Percentiles rank a stretch among this genome's conserved stretches.
phyloP scores from a whole-genome alignment of 2,113 vertebrate genomes.

The Gallinago undulata region DNA sequence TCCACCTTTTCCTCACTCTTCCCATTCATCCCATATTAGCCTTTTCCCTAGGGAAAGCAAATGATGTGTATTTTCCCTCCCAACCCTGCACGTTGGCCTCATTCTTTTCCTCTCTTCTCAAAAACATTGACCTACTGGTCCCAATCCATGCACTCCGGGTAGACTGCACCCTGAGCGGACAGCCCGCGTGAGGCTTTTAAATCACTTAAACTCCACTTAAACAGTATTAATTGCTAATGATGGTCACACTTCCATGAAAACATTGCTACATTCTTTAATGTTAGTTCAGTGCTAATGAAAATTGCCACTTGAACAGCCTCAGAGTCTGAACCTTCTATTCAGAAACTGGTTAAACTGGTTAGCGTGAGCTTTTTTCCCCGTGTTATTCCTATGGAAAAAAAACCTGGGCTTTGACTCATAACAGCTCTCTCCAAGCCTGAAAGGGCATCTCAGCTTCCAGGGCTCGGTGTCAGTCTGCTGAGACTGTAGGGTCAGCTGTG shows the following conservation, averaged over 20 bases:
- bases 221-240: constrained; percentile 33
- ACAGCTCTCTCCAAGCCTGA: not conserved
- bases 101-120: not conserved
- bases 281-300: not conserved
- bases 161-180: not conserved
- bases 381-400: not conserved
- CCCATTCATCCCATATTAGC: not conserved
- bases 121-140: not conserved
- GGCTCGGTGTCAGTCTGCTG: not conserved
- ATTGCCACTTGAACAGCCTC: not conserved
- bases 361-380: not conserved
- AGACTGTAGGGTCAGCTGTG: not conserved
- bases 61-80: not conserved
- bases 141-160: not conserved
- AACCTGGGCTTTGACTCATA: not conserved
- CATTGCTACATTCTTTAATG: not conserved
- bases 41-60: not conserved
- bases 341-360: not conserved
- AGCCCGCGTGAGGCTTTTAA: not conserved
- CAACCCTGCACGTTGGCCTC: not conserved
- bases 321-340: not conserved
- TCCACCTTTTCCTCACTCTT: not conserved
- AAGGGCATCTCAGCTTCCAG: not conserved
- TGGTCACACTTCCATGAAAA: not conserved
- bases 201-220: constrained; percentile 16